Percentiles rank a stretch among this genome's conserved stretches.
Conservation (phyloP, 2,797 vertebrate species). For the Rallus crepitans region DNA sequence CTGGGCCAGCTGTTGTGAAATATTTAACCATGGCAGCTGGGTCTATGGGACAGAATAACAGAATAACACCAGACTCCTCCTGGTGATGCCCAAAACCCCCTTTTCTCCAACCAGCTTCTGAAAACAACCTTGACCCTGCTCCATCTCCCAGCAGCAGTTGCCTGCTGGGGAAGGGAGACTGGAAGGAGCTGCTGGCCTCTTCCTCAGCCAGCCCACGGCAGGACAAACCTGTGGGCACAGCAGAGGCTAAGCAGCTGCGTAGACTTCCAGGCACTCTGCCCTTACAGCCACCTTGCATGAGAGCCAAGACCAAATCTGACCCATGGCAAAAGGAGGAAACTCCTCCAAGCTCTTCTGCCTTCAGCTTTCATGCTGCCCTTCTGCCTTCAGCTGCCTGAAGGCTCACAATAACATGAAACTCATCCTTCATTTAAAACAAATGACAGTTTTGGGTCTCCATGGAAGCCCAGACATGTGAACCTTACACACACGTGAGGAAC, state of each 20-base stretch:
- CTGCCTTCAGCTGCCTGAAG: background rate
- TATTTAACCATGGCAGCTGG: background rate
- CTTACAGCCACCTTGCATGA: background rate
- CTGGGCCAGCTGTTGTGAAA: background rate
- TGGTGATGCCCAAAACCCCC: background rate
- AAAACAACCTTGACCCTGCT: background rate
- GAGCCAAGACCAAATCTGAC: background rate
- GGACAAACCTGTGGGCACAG: background rate
- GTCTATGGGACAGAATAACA: background rate
- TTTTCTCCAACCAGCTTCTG: background rate
- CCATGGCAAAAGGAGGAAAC: background rate
- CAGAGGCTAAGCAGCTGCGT: background rate
- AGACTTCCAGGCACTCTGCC: fast-evolving
- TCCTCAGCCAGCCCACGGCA: background rate
- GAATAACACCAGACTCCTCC: background rate
- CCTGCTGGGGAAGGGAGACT: background rate
- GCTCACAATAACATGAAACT: background rate
- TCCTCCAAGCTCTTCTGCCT: background rate
- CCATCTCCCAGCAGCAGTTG: background rate
- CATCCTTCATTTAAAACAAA: background rate
- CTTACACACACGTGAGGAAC: background rate
- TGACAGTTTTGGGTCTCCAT: fast-evolving
- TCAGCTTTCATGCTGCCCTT: no score
- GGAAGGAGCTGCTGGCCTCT: background rate
- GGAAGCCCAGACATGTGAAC: background rate